Evolutionary conservation across 1,140 invertebrate genomes (phyloP), one percentile per base, ranked within the genome.

Genomic region (Anastrepha ludens): DNA sequence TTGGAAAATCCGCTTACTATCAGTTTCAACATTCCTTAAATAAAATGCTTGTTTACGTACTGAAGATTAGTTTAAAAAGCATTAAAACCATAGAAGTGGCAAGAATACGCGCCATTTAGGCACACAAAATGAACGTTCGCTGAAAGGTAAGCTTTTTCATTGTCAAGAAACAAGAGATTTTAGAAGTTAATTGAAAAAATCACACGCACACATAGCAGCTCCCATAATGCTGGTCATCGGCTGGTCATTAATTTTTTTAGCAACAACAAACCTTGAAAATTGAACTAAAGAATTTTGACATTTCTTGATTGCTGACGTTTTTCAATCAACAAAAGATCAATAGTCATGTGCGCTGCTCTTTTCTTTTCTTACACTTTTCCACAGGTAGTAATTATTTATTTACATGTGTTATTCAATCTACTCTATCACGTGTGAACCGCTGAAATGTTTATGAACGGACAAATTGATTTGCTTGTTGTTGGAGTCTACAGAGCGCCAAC

Each of bases 101-200:
- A 44, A 74, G 3, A 29, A 74, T 6, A 6, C 39, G 15, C 39
- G 15, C 13, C 15, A 41, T 74, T 67, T 74, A 74, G 13, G 2
- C 41, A 74, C 39, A 74, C 39, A 74, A 74, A 74, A 74, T 74
- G 67, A 15, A n/a, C 41, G 44, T 44, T 44, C 41, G 41, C 15
- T 74, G 67, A 74, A 47, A 74, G 44, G 67, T 74, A 74, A 74
- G 67, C 67, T 81, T 81, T 81, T 81, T 50, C 47, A 81, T 20
- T 50, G n/a, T 9, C 29, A 67, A 20, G 5, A 81, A 15, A 81
- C 15, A 55, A 81, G 74, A 5, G 9, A 8, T 11, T 74, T 74
- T 17, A 50, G 47, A 50, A 55, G n/a, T 81, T 81, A 81, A 81
- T 81, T 81, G 74, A 81, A 81, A 81, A 74, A 44, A 74, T 44